These are phyloP conservation scores for Pomatostomus ruficeps DNA, from an alignment of 2,113 vertebrate species.

Conservation along the genomic window DNA sequence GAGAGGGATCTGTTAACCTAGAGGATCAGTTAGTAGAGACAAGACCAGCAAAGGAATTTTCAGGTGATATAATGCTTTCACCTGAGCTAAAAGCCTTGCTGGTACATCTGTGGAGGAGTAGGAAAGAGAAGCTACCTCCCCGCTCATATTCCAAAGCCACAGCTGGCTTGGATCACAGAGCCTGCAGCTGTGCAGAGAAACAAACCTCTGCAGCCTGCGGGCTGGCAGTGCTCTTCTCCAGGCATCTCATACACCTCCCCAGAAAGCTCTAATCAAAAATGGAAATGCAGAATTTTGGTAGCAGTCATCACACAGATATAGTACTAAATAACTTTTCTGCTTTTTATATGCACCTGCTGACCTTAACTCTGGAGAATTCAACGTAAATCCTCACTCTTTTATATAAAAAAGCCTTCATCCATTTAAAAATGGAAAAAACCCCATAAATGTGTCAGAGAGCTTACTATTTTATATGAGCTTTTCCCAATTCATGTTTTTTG, in stretches of 20 bases:
- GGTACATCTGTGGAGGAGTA: background rate
- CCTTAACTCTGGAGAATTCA: background rate
- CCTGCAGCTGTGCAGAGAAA: constrained; percentile 12
- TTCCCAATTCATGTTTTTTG: background rate
- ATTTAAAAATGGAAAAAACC: background rate
- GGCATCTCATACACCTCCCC: background rate
- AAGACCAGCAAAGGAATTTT: background rate
- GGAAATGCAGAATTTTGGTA: background rate
- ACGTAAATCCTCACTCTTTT: background rate
- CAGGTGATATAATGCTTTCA: background rate
- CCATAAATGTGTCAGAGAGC: background rate
- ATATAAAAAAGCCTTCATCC: background rate
- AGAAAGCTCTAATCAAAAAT: background rate
- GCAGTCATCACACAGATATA: background rate
- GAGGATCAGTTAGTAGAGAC: background rate
- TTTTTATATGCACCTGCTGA: background rate
- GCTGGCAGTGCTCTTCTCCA: background rate
- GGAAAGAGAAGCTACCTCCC: background rate
- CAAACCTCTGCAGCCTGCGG: background rate
- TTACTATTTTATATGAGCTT: background rate
- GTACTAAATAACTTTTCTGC: background rate
- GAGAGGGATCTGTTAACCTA: background rate
- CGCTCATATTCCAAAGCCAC: background rate
- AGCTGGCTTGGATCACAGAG: background rate
- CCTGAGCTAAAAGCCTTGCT: background rate